Base-by-base conservation (phyloP, 2,797 vertebrate species). In the Trematomus bernacchii region DNA sequence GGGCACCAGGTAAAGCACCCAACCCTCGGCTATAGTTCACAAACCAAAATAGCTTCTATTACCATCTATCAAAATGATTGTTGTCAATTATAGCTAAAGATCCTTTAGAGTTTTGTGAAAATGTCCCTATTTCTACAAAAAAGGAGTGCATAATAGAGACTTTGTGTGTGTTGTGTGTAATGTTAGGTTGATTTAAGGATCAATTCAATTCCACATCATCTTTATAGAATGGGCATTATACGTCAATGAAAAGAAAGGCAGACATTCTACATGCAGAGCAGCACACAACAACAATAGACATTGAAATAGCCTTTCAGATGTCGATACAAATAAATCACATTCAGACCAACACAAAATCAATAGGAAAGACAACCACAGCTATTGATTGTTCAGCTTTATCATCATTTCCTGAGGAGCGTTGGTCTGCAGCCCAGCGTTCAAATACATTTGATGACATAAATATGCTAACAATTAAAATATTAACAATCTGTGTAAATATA, bases 11-110 rank as follows among this genome's bases (percentile, higher is more conserved):
- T 87, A 75, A 11, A 13, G 46, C 63, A 66, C 16, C 53, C 18
- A 77, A 79, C 68, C 76, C 23, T 51, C 51, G 33, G 66, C 64
- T 69, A 76, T 87, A 77, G 78, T 83, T 91, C 79, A 85, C 72
- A 46, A 65, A 50, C 30, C 74, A 51, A 77, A 71, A 66, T 16
- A 54, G 19, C 66, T 83, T 85, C 83, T 52, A 79, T 79, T 85
- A 82, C 57, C 55, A 78, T 71, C 66, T 87, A 60, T 84, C 74
- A 71, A 50, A 77, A 73, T 77, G 53, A 89, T 82, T 71, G 74
- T 16, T 11, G 50, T 74, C 47, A 88, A 74, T 83, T 77, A 86
- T 46, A 70, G 50, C 27, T 16, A 65, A 79, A 61, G 58, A 65
- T 43, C 6, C 50, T 53, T 64, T 52, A 27, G 51, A 13, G 23